Conservation (phyloP, 1,140 invertebrate species). For the Meloidogyne floridensis region DNA sequence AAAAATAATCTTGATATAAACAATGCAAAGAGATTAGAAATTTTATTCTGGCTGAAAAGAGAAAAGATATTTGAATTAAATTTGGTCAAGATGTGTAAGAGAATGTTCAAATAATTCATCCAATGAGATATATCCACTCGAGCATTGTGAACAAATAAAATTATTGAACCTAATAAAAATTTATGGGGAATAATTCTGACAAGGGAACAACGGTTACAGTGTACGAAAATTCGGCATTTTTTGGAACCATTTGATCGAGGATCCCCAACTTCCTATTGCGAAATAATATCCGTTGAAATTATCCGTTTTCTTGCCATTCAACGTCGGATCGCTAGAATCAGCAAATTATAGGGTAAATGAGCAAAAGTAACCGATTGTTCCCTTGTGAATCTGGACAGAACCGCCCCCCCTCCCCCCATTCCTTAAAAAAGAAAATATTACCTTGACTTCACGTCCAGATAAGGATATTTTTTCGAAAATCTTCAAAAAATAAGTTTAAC, state of each 20-base stretch:
- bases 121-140: not conserved
- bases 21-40: not conserved
- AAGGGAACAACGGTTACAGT: no score
- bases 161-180: not conserved
- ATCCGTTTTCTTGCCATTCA: no score
- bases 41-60: not conserved
- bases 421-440: not conserved
- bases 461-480: not conserved
- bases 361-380: no score
- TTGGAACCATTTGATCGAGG: no score
- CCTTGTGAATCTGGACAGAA: no score
- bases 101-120: slow-evolving; percentile 11
- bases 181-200: not conserved
- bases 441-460: slow-evolving; percentile 12
- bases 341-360: no score
- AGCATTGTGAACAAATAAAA: slow-evolving; percentile 18
- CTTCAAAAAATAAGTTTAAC: not conserved
- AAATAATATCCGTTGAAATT: no score
- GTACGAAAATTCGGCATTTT: no score
- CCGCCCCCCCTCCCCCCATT: no score
- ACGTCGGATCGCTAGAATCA: no score
- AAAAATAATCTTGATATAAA: not conserved
- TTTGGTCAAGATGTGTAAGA: not conserved
- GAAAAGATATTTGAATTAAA: no score
- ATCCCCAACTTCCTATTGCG: no score